Conservation (phyloP, 92 coral and sea anemone genomes). For the Metridium senile region DNA sequence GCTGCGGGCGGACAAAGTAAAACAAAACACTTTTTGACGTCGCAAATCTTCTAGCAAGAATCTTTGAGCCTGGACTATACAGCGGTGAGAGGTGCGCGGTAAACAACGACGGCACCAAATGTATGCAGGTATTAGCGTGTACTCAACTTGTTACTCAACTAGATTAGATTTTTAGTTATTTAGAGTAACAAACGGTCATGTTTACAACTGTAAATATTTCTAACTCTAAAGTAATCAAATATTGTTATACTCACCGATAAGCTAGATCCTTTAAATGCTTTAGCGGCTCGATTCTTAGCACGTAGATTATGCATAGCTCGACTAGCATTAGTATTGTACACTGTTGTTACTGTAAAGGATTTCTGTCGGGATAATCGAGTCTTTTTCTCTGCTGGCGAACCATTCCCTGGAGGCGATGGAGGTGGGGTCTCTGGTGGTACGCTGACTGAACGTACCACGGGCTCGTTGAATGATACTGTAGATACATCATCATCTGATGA, state of each 20-base stretch:
- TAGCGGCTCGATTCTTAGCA: slow-evolving; percentile 79
- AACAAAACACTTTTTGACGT: too few species aligned
- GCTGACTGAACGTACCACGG: slow-evolving; percentile 62
- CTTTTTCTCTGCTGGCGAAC: slow-evolving; percentile 52
- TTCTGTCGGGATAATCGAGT: slow-evolving; percentile 62
- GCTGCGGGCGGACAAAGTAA: too few species aligned
- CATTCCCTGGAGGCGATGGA: slow-evolving; percentile 24
- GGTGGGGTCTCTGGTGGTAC: slow-evolving; percentile 57
- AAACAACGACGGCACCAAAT: too few species aligned
- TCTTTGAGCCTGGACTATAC: too few species aligned
- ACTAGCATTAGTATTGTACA: slow-evolving; percentile 71
- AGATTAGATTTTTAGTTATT: too few species aligned
- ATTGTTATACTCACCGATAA: slow-evolving; percentile 53
- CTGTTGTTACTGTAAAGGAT: slow-evolving; percentile 81
- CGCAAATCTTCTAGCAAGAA: too few species aligned
- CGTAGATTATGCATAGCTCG: slow-evolving; percentile 86
- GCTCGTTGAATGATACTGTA: slow-evolving; percentile 44
- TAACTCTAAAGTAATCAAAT: too few species aligned
- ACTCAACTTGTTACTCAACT: too few species aligned
- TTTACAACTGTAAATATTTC: too few species aligned
- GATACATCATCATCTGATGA: slow-evolving; percentile 26
- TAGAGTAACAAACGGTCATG: too few species aligned
- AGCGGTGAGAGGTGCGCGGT: too few species aligned
- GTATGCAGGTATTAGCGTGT: too few species aligned
- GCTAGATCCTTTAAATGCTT: slow-evolving; percentile 72